Evolutionary conservation across 2,888 invertebrate genomes (phyloP).

Genomic region (Acanthosoma haemorrhoidale): DNA sequence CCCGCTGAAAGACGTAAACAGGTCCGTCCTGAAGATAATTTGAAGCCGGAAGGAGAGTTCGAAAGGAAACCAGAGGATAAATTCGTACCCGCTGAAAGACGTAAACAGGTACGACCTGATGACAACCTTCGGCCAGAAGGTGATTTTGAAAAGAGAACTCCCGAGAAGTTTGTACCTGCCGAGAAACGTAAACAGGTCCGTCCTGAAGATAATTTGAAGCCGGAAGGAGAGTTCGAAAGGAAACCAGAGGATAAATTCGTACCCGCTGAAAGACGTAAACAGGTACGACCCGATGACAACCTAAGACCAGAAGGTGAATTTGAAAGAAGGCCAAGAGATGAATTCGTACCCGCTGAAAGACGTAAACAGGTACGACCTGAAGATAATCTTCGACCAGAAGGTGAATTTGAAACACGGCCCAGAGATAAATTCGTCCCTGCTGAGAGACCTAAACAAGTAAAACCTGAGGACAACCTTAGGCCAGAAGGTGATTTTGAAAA

Average conservation of each 20-base stretch:
- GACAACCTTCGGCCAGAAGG: constrained; percentile 54
- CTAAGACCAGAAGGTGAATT: constrained; percentile 55
- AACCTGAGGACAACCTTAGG: constrained; percentile 53
- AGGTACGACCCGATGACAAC: constrained; percentile 53
- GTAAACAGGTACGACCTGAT: constrained; percentile 44
- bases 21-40: constrained; percentile 46
- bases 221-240: constrained; percentile 53
- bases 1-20: constrained; percentile 42
- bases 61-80: constrained; percentile 46
- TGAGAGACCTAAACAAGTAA: constrained; percentile 49
- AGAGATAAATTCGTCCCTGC: constrained; percentile 44
- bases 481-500: constrained; percentile 56
- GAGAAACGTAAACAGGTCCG: constrained; percentile 42
- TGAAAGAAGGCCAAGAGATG: constrained; percentile 44
- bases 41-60: constrained; percentile 44
- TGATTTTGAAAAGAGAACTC: constrained; percentile 47
- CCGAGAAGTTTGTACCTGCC: constrained; percentile 44
- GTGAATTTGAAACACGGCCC: constrained; percentile 47
- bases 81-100: constrained; percentile 43
- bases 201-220: constrained; percentile 46
- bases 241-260: constrained; percentile 41
- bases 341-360: constrained; percentile 47
- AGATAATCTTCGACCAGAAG: constrained; percentile 53
- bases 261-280: constrained; percentile 52
- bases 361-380: constrained; percentile 48